phyloP scores from a whole-genome alignment of 2,797 vertebrate genomes.

The Triplophysa bombifrons region DNA sequence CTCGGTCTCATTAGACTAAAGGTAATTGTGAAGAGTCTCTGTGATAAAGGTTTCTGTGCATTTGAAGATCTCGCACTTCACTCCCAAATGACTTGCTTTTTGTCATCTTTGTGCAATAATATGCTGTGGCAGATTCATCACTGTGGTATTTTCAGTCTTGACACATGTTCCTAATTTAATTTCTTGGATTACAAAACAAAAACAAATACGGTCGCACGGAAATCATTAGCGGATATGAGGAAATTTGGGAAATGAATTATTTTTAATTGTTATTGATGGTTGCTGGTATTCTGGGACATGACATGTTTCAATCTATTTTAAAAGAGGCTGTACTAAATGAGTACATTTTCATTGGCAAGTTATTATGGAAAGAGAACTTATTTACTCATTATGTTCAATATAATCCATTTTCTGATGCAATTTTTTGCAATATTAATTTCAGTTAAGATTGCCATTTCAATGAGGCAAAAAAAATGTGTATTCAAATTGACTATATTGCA shows the following conservation, averaged over 20 bases:
- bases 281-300: not conserved
- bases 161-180: not conserved
- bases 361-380: not conserved
- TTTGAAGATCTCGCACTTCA: conserved; percentile 7
- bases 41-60: conserved; percentile 11
- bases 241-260: not conserved
- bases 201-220: conserved; percentile 15
- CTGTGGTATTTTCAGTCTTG: conserved; percentile 7
- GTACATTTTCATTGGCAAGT: not conserved
- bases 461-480: too few relatives aligned
- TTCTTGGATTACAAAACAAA: conserved; percentile 1
- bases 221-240: not conserved
- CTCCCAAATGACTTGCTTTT: conserved; percentile 18
- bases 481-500: not conserved
- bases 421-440: not conserved
- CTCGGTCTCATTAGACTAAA: conserved; percentile 27
- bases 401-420: not conserved
- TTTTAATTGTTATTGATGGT: not conserved
- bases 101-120: conserved; percentile 40
- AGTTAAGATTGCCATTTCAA: too few relatives aligned
- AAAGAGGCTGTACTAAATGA: not conserved
- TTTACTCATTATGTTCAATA: not conserved
- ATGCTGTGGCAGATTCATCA: conserved; percentile 20
- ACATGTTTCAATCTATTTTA: not conserved
- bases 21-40: conserved; percentile 25